Conservation (phyloP, 1,140 invertebrate genomes). For the Subanguina moxae region DNA sequence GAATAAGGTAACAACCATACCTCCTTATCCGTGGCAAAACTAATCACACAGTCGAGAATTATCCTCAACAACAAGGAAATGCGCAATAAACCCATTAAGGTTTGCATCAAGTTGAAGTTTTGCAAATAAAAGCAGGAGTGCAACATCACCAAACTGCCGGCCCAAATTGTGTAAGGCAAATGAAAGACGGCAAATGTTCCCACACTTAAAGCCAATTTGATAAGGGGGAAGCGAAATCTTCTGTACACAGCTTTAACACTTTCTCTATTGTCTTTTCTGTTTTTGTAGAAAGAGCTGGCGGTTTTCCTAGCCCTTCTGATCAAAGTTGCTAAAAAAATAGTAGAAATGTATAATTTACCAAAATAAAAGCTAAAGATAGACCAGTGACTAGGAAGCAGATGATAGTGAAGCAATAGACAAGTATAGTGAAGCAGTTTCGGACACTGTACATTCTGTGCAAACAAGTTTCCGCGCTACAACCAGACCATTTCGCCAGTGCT, state of each 20-base stretch:
- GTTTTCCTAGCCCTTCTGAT: neutral
- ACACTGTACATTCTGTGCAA: slow-evolving; percentile 1
- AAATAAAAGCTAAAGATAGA: too few relatives aligned
- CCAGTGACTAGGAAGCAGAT: slow-evolving; percentile 9
- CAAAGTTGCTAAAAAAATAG: neutral
- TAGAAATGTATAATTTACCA: too few relatives aligned
- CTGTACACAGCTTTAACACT: neutral
- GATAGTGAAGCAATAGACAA: slow-evolving; percentile 4
- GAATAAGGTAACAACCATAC: too few relatives aligned
- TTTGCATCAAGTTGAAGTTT: slow-evolving; percentile 8
- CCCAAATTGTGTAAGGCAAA: slow-evolving; percentile 8
- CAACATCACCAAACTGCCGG: neutral
- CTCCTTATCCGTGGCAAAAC: slow-evolving; percentile 16
- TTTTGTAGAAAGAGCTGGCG: slow-evolving; percentile 1
- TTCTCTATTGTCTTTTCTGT: slow-evolving; percentile 6
- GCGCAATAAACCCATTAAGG: neutral
- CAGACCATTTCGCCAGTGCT: slow-evolving; percentile 5
- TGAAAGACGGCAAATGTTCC: slow-evolving; percentile 7
- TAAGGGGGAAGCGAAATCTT: slow-evolving; percentile 12
- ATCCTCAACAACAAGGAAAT: neutral
- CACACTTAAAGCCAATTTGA: slow-evolving; percentile 8
- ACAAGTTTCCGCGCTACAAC: slow-evolving; percentile 5
- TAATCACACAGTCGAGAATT: slow-evolving; percentile 2
- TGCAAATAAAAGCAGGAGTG: neutral
- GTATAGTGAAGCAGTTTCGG: neutral